Evolutionary conservation across 2,888 invertebrate genomes (phyloP).

Genomic region (Aspidiotus destructor): DNA sequence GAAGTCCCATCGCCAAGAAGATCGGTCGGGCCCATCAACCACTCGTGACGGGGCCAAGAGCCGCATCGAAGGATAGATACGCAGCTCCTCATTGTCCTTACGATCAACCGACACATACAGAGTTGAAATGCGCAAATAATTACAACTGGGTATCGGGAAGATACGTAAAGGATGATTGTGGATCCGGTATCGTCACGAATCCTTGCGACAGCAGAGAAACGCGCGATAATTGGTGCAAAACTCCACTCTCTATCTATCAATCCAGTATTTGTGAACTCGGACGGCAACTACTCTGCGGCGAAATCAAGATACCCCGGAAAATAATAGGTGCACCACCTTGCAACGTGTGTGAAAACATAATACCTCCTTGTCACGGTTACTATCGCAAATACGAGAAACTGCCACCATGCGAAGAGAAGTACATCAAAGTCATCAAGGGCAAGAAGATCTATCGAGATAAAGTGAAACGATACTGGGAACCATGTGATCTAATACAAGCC

Average conservation of each 20-base stretch:
- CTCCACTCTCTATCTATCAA: constrained; percentile 24
- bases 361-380: constrained; percentile 18
- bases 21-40: not conserved
- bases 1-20: not conserved
- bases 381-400: constrained; percentile 21
- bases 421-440: not conserved
- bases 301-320: constrained; percentile 2
- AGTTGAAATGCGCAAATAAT: not conserved
- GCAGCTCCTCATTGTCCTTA: not conserved
- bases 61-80: not conserved
- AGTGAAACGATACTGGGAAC: constrained; percentile 26
- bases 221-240: constrained; percentile 14
- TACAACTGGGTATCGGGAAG: constrained; percentile 12
- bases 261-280: constrained; percentile 22
- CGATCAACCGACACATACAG: not conserved
- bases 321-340: constrained; percentile 11
- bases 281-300: constrained; percentile 18
- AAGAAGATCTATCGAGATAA: constrained; percentile 16
- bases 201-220: not conserved
- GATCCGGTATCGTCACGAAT: constrained; percentile 23
- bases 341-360: constrained; percentile 17
- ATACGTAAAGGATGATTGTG: constrained; percentile 25
- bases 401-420: constrained; percentile 16
- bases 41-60: not conserved
- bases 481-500: constrained; percentile 5